Evolutionary conservation across 2,888 invertebrate species (phyloP), one percentile per base, ranked within the genome.

Genomic region (Sisyra terminalis): DNA sequence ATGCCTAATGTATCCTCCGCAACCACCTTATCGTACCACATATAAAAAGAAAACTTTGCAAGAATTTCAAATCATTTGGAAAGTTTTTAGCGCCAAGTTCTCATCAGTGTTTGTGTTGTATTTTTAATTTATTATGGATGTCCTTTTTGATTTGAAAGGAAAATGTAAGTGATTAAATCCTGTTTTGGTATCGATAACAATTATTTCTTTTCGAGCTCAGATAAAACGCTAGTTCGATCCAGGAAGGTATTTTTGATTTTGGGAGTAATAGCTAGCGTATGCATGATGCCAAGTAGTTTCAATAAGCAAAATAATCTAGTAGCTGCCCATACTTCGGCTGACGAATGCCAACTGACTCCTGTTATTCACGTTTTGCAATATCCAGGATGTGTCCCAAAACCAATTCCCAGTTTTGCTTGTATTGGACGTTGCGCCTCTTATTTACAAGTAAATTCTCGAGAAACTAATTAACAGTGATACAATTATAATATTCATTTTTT

Each of bases 381-480:
- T 63, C 84, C 88, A 2, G 90, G 92, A 45, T 93, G 92, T 61
- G 79, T 86, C 35, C 87, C 90, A 5, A 90, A 89, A 60, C 88
- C 88, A 1, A 89, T 93, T 53, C 89, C 92, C 2, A 90, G 89
- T 47, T 92, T 87, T 59, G 90, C 90, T 14, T 93, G 92, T 55
- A 83, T 84, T 46, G 92, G 92, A 43, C 75, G 83, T 54, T 93
- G 92, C 60, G 80, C 84, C 42, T 90, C 89, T 51, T 92, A 92
- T 54, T 78, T 92, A 42, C 92, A 92, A 74, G 90, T 89, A 64
- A 57, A 47, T 34, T 13, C 31, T n/a, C n/a, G n/a, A n/a, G n/a
- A n/a, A n/a, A 24, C 7, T 24, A 7, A 24, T 24, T 24, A 24
- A 24, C 24, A 24, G 7, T 38, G 14, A 34, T 34, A 2, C 11